phyloP scores from a whole-genome alignment of 2,888 invertebrate genomes.

The Helicoverpa assulta region DNA sequence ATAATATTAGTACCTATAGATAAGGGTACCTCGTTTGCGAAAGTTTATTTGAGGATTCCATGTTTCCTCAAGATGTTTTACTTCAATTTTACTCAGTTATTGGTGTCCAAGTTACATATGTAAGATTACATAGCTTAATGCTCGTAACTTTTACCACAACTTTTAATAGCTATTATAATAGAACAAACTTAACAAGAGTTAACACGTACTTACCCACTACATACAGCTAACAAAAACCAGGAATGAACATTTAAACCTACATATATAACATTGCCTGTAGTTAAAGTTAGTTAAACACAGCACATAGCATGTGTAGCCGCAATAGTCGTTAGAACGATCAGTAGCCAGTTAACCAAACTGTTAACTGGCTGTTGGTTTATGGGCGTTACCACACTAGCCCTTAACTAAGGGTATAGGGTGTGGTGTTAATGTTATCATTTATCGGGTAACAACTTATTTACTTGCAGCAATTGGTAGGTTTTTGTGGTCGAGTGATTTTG shows the following conservation, averaged over 20 bases:
- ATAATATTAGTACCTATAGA: too few relatives aligned
- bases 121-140: too few relatives aligned
- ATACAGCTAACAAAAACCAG: too few relatives aligned
- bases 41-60: too few relatives aligned
- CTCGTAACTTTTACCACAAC: too few relatives aligned
- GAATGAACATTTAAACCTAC: background rate
- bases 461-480: background rate
- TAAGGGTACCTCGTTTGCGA: too few relatives aligned
- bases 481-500: background rate
- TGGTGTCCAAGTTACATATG: too few relatives aligned
- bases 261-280: background rate
- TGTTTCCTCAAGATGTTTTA: too few relatives aligned
- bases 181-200: too few relatives aligned
- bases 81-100: too few relatives aligned
- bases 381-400: constrained; percentile 1
- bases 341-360: background rate
- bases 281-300: background rate
- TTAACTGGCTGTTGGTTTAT: background rate
- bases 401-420: background rate
- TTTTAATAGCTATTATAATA: too few relatives aligned
- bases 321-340: background rate
- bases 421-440: background rate
- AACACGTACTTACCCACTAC: too few relatives aligned
- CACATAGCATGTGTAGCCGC: background rate
- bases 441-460: background rate